Conservation (phyloP, 2,113 vertebrate species). For the Corvus hawaiiensis region DNA sequence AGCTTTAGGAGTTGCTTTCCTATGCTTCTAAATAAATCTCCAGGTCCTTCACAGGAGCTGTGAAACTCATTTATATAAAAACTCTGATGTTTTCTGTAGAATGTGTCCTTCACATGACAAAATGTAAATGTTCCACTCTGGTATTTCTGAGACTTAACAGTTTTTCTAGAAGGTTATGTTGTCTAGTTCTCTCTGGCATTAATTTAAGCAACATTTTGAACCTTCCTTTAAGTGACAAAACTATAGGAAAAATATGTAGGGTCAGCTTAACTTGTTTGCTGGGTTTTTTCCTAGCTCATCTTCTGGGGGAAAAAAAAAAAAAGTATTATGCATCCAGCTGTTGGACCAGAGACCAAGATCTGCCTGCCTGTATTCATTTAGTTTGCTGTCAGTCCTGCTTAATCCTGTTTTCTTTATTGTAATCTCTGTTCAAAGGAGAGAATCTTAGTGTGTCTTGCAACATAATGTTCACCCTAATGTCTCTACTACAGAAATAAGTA, state of each 20-base stretch:
- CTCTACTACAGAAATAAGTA: neutral
- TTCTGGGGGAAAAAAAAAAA: neutral
- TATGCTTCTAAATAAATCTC: neutral
- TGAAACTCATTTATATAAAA: neutral
- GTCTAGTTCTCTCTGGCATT: neutral
- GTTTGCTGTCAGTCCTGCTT: neutral
- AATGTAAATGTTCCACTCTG: neutral
- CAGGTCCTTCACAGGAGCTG: neutral
- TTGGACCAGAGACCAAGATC: neutral
- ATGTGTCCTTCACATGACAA: neutral
- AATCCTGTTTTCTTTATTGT: neutral
- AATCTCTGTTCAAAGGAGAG: neutral
- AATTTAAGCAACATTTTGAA: neutral
- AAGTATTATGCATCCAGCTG: neutral
- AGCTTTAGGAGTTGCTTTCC: neutral
- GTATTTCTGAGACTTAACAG: neutral
- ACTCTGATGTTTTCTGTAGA: neutral
- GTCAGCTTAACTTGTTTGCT: neutral
- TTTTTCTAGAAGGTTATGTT: neutral
- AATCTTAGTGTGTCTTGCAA: neutral
- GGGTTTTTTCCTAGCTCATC: neutral
- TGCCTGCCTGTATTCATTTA: neutral
- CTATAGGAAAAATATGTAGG: neutral
- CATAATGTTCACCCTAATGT: neutral
- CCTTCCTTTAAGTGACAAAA: neutral